Percentiles rank a stretch among this genome's conserved stretches.
These are phyloP conservation scores for Synanceia verrucosa DNA, from an alignment of 2,797 vertebrate genomes.

Conservation along the genomic window DNA sequence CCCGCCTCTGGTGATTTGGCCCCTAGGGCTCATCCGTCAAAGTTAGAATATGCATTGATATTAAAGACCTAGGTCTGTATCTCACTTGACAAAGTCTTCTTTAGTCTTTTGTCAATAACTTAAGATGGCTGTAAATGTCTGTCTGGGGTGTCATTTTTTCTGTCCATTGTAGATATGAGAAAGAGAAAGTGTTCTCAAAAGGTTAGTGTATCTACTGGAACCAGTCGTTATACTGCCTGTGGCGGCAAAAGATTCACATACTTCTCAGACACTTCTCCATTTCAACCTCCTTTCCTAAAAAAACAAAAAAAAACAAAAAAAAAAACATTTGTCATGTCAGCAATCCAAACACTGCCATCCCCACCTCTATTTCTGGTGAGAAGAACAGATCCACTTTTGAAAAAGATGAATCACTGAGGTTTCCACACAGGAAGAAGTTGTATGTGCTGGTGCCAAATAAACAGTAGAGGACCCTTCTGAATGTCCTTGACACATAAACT, in stretches of 20 bases:
- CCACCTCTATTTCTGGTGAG: neutral
- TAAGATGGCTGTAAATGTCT: constrained; percentile 14
- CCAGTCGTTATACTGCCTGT: neutral
- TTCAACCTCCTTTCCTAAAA: no score
- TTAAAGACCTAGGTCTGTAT: constrained; percentile 24
- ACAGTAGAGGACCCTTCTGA: neutral
- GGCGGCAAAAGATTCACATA: neutral
- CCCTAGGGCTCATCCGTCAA: constrained; percentile 34
- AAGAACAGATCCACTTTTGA: neutral
- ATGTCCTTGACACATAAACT: neutral
- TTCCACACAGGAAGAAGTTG: neutral
- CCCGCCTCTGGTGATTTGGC: constrained; percentile 12
- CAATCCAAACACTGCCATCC: neutral
- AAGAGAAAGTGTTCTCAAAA: constrained; percentile 5
- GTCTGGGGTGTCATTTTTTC: constrained; percentile 1
- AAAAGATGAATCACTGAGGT: constrained; percentile 13
- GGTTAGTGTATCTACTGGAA: neutral
- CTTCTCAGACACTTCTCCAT: neutral
- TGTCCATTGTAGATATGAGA: neutral
- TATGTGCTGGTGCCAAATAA: neutral
- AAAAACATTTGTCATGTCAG: neutral
- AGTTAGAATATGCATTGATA: constrained; percentile 11
- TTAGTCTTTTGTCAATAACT: constrained; percentile 24
- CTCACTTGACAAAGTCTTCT: constrained; percentile 28
- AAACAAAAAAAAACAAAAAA: no score